These are phyloP conservation scores for Eunapius fragilis DNA, from an alignment of 37 sponge, comb jelly and placozoan species.

Conservation along the genomic window DNA sequence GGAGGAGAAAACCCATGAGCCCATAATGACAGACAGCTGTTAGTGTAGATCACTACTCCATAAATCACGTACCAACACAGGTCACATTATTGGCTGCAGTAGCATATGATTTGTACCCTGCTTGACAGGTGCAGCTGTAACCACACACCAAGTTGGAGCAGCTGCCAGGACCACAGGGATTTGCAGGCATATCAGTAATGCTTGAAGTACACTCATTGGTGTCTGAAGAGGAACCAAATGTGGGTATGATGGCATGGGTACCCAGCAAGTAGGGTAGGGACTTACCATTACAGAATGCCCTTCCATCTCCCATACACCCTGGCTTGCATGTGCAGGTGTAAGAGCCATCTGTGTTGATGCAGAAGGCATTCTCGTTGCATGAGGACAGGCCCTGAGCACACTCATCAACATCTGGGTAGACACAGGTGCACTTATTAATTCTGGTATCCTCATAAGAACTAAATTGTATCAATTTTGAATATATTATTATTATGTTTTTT, in stretches of 20 bases:
- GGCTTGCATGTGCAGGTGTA: not conserved
- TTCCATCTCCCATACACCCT: conserved; percentile 9
- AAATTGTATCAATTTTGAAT: no score
- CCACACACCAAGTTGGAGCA: conserved; percentile 3
- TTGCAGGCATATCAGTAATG: no score
- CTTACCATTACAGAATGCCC: not conserved
- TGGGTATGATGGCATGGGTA: not conserved
- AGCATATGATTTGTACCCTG: conserved; percentile 30
- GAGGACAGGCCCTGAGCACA: not conserved
- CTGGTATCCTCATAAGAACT: no score
- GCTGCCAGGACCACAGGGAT: conserved; percentile 3
- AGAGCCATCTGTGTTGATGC: conserved; percentile 22
- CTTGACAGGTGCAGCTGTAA: conserved; percentile 14
- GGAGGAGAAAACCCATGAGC: conserved; percentile 1
- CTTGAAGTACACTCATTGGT: conserved; percentile 31
- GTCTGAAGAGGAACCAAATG: conserved; percentile 5
- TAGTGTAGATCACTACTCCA: not conserved
- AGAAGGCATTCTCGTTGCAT: not conserved
- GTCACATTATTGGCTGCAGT: not conserved
- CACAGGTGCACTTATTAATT: not conserved
- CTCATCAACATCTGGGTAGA: conserved; percentile 21
- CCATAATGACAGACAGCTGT: not conserved
- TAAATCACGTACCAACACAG: conserved; percentile 15
- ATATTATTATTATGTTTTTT: no score
- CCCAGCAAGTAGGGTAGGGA: not conserved